Evolutionary conservation across 1,140 invertebrate species (phyloP).

Genomic region (Ectropis grisescens): DNA sequence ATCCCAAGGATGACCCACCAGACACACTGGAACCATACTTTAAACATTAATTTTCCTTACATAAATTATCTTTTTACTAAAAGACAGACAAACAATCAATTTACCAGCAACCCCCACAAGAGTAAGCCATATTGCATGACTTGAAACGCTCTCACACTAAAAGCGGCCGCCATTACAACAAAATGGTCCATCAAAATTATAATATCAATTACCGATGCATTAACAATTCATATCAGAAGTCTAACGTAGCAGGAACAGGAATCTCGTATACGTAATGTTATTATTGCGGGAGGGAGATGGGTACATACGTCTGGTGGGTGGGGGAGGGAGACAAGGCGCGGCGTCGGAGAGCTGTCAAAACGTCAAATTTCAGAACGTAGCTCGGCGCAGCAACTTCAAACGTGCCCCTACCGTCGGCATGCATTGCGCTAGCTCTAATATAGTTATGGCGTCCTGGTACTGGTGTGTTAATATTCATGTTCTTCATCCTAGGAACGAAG

Average conservation of each 20-base stretch:
- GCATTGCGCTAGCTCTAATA: conserved; percentile 54
- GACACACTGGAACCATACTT: too few species aligned
- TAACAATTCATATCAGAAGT: conserved; percentile 65
- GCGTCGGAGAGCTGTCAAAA: conserved; percentile 69
- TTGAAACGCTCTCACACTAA: conserved; percentile 20
- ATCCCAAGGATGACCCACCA: too few species aligned
- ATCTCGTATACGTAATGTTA: conserved; percentile 38
- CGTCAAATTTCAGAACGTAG: conserved; percentile 69
- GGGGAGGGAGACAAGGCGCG: conserved; percentile 38
- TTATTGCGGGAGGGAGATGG: conserved; percentile 26
- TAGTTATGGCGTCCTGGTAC: conserved; percentile 54
- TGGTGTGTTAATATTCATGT: conserved; percentile 60
- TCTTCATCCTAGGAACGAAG: conserved; percentile 52
- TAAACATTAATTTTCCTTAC: too few species aligned
- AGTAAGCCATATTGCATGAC: conserved; percentile 17
- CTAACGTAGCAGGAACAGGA: conserved; percentile 53
- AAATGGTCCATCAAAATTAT: conserved; percentile 57
- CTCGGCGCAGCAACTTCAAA: conserved; percentile 61
- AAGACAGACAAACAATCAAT: too few species aligned
- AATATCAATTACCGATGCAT: conserved; percentile 69
- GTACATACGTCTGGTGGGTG: conserved; percentile 16
- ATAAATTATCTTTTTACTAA: too few species aligned
- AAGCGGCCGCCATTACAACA: conserved; percentile 28
- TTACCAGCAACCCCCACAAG: conserved; percentile 10
- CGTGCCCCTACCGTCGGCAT: conserved; percentile 57